These are phyloP conservation scores for Xanthostigma xanthostigma DNA, from an alignment of 2,888 invertebrate species.

Conservation along the genomic window DNA sequence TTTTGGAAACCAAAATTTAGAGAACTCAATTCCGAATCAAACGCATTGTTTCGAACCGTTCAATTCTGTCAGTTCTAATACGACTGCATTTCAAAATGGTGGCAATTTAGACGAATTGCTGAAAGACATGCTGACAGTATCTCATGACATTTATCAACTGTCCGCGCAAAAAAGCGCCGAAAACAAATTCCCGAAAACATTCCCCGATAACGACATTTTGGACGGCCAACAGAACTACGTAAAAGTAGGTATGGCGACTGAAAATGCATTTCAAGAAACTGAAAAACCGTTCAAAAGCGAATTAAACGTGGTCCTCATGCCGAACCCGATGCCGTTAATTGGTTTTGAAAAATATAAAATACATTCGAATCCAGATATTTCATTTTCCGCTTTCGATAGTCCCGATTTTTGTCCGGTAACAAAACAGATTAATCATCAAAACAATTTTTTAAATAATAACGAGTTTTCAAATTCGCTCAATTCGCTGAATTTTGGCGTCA, in stretches of 20 bases:
- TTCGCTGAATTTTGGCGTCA: too few relatives aligned
- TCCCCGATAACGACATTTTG: slow-evolving; percentile 6
- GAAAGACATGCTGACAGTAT: slow-evolving; percentile 48
- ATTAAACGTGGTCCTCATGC: slow-evolving; percentile 28
- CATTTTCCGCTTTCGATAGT: not conserved
- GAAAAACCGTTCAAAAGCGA: slow-evolving; percentile 26
- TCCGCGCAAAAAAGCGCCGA: slow-evolving; percentile 8
- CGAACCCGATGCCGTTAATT: slow-evolving; percentile 28
- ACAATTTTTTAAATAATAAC: too few relatives aligned
- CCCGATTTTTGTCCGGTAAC: too few relatives aligned
- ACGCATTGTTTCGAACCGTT: too few relatives aligned
- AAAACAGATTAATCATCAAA: too few relatives aligned
- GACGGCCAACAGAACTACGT: not conserved
- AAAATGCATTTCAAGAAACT: not conserved
- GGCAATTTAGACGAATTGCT: slow-evolving; percentile 54
- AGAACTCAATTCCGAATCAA: too few relatives aligned
- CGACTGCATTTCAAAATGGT: slow-evolving; percentile 35
- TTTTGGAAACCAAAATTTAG: too few relatives aligned
- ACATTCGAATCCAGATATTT: slow-evolving; percentile 6
- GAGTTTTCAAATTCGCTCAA: too few relatives aligned
- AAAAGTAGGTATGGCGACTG: not conserved
- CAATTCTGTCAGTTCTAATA: not conserved
- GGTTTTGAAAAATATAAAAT: slow-evolving; percentile 28
- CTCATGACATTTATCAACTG: slow-evolving; percentile 25
- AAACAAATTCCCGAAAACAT: slow-evolving; percentile 6